Conservation (phyloP, 2,113 vertebrate species). For the Alethe diademata region DNA sequence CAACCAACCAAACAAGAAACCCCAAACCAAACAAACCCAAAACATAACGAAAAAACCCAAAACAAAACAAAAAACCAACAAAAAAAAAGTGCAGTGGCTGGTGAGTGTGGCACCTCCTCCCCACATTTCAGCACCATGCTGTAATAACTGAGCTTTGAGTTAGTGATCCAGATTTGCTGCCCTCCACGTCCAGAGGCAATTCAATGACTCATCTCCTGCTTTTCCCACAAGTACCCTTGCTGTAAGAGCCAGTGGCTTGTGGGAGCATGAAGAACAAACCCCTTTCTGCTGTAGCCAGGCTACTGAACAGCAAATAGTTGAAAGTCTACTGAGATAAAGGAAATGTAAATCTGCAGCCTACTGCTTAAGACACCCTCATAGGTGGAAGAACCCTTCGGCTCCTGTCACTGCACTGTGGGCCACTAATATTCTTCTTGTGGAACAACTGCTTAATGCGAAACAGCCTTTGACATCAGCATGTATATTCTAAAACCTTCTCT, state of each 20-base stretch:
- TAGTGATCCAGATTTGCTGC: neutral
- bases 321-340: neutral
- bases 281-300: neutral
- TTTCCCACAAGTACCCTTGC: neutral
- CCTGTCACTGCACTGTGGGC: accelerated
- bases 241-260: neutral
- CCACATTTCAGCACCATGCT: neutral
- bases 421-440: neutral
- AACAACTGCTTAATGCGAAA: neutral
- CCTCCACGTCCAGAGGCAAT: neutral
- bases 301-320: neutral
- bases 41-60: no score
- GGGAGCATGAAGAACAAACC: neutral
- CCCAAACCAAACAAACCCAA: neutral
- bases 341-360: neutral
- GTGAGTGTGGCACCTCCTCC: neutral
- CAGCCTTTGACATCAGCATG: neutral
- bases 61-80: neutral
- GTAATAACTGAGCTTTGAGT: neutral
- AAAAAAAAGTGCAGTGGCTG: neutral
- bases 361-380: neutral
- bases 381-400: neutral
- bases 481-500: neutral
- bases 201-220: neutral
- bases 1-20: no score